A percentile compares a stretch with the other conserved stretches of the same genome.
Evolutionary conservation across 2,888 invertebrate genomes (phyloP).

Genomic region (Megamerina dolium): DNA sequence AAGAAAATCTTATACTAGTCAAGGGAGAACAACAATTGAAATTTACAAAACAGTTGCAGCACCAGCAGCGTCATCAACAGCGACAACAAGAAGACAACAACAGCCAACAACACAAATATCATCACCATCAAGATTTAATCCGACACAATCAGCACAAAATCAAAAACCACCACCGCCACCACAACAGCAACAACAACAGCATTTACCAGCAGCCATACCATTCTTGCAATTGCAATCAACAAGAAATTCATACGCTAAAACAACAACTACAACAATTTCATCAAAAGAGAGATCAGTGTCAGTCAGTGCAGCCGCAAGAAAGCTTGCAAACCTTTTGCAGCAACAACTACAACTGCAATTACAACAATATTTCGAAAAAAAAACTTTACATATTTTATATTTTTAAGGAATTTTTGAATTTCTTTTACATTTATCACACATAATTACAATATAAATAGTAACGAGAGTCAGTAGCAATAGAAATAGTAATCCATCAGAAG

Average conservation of each 20-base stretch:
- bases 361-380: constrained; percentile 1
- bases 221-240: not conserved
- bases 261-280: constrained; percentile 9
- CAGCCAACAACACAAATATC: not conserved
- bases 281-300: too few species aligned
- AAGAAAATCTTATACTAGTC: constrained; percentile 1
- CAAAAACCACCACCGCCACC: constrained; percentile 9
- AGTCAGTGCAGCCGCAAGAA: constrained; percentile 7
- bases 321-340: constrained; percentile 1
- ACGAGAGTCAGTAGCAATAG: too few species aligned
- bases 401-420: too few species aligned
- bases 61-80: constrained; percentile 5
- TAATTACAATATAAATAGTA: too few species aligned
- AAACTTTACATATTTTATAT: constrained; percentile 7
- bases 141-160: constrained; percentile 5
- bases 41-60: not conserved
- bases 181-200: constrained; percentile 3
- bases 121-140: not conserved
- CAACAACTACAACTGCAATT: constrained; percentile 10
- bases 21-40: constrained; percentile 2
- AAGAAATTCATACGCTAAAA: too few species aligned
- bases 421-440: too few species aligned
- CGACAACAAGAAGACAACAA: constrained; percentile 5
- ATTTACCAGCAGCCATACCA: constrained; percentile 1
- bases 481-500: too few species aligned